Evolutionary conservation across 2,888 invertebrate species (phyloP).

Genomic region (Orthosia gothica): DNA sequence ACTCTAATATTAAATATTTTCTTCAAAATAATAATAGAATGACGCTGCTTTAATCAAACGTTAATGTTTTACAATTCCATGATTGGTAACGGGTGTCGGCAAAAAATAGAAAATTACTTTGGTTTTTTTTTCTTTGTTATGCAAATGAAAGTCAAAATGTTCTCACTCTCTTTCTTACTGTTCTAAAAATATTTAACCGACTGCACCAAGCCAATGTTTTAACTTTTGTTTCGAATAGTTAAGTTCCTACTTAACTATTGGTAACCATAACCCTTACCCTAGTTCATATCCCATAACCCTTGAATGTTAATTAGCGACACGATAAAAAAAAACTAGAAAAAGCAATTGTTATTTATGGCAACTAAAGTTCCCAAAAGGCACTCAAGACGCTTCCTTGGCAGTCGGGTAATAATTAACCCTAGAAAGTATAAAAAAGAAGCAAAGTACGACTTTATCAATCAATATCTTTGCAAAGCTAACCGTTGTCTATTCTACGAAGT

Average conservation of each 20-base stretch:
- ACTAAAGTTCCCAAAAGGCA: too few relatives aligned
- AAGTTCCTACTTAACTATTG: too few relatives aligned
- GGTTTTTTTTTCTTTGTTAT: too few relatives aligned
- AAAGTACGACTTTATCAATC: background rate
- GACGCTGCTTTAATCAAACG: background rate
- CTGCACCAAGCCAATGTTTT: background rate
- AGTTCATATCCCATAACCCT: too few relatives aligned
- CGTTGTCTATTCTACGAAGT: background rate
- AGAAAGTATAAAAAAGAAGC: background rate
- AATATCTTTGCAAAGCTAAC: background rate
- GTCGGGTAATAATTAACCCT: too few relatives aligned
- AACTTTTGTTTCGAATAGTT: too few relatives aligned
- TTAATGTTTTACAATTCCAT: background rate
- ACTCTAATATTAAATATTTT: constrained; percentile 9
- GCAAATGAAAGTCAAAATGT: too few relatives aligned
- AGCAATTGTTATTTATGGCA: too few relatives aligned
- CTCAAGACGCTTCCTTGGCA: too few relatives aligned
- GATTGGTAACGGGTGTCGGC: background rate
- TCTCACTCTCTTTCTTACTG: background rate
- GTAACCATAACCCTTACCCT: too few relatives aligned
- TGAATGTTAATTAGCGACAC: too few relatives aligned
- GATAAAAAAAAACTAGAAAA: too few relatives aligned
- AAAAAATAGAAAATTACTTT: constrained; percentile 2
- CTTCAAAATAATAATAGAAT: background rate
- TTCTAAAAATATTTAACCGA: background rate